These are phyloP conservation scores for Cliona cf. orientalis DNA, from an alignment of 37 sponge, comb jelly and placozoan genomes.

Conservation along the genomic window DNA sequence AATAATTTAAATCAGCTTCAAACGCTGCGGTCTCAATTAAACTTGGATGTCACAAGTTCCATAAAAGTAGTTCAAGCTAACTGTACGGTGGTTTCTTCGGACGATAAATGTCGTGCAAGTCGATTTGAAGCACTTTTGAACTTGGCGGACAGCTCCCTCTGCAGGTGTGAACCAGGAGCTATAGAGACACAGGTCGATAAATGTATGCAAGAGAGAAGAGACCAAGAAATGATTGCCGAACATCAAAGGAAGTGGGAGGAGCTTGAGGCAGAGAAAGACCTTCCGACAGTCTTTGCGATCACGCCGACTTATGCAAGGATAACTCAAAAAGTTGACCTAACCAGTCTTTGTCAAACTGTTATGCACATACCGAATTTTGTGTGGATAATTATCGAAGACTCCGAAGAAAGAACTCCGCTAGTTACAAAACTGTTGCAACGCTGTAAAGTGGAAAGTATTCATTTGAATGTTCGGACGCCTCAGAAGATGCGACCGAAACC, in stretches of 20 bases:
- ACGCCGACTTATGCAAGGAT: slow-evolving; percentile 92
- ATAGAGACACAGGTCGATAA: not conserved
- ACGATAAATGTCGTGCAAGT: not conserved
- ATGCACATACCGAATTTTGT: slow-evolving; percentile 77
- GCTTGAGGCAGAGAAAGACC: too few species aligned
- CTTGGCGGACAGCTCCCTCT: not conserved
- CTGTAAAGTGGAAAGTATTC: slow-evolving; percentile 19
- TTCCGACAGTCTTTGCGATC: slow-evolving; percentile 76
- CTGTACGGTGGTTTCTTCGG: not conserved
- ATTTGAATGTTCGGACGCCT: slow-evolving; percentile 39
- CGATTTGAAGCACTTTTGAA: slow-evolving; percentile 6
- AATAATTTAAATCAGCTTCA: too few species aligned
- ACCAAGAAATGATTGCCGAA: not conserved
- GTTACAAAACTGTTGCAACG: slow-evolving; percentile 63
- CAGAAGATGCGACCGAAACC: not conserved
- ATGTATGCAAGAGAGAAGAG: not conserved
- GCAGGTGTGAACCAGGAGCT: not conserved
- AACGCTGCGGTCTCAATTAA: too few species aligned
- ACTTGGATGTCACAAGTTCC: too few species aligned
- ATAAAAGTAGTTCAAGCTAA: not conserved
- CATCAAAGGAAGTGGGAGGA: too few species aligned
- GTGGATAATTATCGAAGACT: slow-evolving; percentile 97
- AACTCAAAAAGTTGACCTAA: slow-evolving; percentile 97
- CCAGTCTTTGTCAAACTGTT: slow-evolving; percentile 84
- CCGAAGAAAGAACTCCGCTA: slow-evolving; percentile 67